Evolutionary conservation across 2,888 invertebrate genomes (phyloP), one percentile per base, ranked within the genome.

Genomic region (Plutella xylostella): DNA sequence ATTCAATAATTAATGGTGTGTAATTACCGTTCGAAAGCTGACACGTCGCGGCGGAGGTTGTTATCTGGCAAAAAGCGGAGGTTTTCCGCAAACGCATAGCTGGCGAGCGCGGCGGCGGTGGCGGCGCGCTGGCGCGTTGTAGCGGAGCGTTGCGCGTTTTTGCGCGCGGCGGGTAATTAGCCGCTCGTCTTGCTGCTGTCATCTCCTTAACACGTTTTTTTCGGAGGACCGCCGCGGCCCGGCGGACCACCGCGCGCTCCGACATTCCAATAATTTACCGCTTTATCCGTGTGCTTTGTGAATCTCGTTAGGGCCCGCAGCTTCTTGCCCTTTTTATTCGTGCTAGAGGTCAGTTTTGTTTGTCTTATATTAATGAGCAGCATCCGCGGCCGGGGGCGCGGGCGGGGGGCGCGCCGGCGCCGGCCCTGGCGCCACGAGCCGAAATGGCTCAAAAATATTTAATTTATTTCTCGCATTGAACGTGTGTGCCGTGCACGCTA

Each of bases 251-350:
- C 77, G 65, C 71, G 68, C 68, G 65, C 66, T 71, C 68, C 67
- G 66, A 71, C 72, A 77, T 76, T 74, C 75, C 73, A 69, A 78
- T 79, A 77, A 77, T 80, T 79, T 82, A 83, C 80, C 79, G 80
- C 80, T 80, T 79, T 76, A 80, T 80, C 72, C 78, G 63, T 64
- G 55, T 67, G 70, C 68, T 75, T 79, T 68, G 79, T 80, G 79
- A 77, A 82, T 80, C 80, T 80, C 77, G 80, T 80, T 79, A 80
- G 73, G 38, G 70, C 68, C 64, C 68, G 70, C 64, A 71, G 64
- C 72, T 76, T 68, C 76, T 42, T 31, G 31, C 42, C 48, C 44
- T 46, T 44, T 48, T 46, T 44, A 30, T 46, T 48, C 48, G 19
- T 46, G 42, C 39, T 73, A 72, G 72, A 75, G 80, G 78, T 79